phyloP scores from a whole-genome alignment of 2,113 vertebrate species.

The Burhinus bistriatus region DNA sequence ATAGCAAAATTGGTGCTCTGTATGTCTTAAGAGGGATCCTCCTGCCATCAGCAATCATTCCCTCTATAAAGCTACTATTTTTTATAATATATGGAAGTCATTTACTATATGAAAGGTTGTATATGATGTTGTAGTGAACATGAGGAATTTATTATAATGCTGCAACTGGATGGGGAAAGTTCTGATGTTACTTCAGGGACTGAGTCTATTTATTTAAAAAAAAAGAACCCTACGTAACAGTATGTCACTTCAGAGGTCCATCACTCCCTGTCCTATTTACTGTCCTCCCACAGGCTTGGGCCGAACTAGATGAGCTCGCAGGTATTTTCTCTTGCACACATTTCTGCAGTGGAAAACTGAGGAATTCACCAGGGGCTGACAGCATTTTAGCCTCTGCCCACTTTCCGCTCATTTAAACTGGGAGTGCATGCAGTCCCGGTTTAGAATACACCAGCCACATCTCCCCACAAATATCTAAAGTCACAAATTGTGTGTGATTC shows the following conservation, averaged over 20 bases:
- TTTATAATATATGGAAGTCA: not conserved
- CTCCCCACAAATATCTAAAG: not conserved
- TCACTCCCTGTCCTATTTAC: not conserved
- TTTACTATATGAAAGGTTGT: not conserved
- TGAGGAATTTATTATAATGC: not conserved
- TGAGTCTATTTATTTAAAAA: not conserved
- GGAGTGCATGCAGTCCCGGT: not conserved
- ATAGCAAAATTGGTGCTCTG: not conserved
- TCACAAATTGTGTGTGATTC: not conserved
- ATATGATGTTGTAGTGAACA: not conserved
- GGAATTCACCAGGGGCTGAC: accelerated
- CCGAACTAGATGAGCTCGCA: not conserved
- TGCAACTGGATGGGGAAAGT: not conserved
- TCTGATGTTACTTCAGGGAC: not conserved
- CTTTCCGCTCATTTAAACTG: not conserved
- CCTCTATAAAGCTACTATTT: not conserved
- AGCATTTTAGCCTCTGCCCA: not conserved
- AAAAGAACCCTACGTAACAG: not conserved
- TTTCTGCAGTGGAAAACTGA: not conserved
- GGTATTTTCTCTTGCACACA: not conserved
- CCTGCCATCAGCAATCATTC: not conserved
- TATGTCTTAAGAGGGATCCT: not conserved
- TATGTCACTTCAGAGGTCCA: not conserved
- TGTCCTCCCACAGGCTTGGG: not conserved
- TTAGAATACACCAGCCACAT: not conserved